Evolutionary conservation across 2,113 vertebrate genomes (phyloP).

Genomic region (Platycercus adscitus): DNA sequence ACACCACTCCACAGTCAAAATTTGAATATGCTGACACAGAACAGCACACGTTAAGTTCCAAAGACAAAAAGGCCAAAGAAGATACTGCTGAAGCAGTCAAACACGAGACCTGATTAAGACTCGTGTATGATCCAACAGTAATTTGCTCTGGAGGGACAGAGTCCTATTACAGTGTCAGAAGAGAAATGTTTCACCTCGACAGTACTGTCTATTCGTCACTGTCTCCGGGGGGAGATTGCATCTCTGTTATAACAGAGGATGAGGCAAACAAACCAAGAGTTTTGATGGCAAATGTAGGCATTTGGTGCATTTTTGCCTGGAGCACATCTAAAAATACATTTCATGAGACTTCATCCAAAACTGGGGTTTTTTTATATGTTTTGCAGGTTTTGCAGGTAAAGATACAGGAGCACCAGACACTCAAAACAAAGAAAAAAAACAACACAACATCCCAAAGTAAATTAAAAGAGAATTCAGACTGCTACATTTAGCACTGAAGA

Average conservation of each 20-base stretch:
- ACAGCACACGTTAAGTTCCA: rapidly evolving
- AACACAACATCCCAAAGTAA: neutral
- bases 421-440: neutral
- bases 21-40: neutral
- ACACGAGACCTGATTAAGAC: neutral
- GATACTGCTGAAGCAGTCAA: neutral
- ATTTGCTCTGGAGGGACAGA: neutral
- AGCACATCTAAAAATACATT: neutral
- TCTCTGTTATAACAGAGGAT: neutral
- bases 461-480: neutral
- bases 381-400: neutral
- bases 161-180: neutral
- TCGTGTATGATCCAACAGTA: neutral
- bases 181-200: neutral
- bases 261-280: neutral
- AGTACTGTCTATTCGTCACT: neutral
- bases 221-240: neutral
- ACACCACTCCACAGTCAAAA: neutral
- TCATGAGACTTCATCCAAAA: neutral
- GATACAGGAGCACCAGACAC: neutral
- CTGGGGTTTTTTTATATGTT: neutral
- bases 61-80: neutral
- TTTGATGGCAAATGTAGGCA: neutral
- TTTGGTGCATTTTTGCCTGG: neutral
- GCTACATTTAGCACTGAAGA: neutral